Conservation (phyloP, 2,888 invertebrate genomes). For the Xestoiulus laeticollis region DNA sequence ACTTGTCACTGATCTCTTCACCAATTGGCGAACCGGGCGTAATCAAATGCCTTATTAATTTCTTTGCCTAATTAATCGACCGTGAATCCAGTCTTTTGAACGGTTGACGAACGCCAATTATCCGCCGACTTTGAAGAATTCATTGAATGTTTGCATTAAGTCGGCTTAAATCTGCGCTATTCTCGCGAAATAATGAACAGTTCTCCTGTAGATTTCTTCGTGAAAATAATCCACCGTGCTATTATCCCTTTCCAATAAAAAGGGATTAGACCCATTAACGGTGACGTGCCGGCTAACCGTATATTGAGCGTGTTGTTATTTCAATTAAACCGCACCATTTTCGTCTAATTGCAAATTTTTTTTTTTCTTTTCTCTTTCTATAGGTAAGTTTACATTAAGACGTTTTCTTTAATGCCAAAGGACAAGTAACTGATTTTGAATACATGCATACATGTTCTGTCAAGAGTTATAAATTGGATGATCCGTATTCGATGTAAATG, state of each 20-base stretch:
- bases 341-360: background rate
- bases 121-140: constrained; percentile 17
- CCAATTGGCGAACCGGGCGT: background rate
- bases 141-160: constrained; percentile 39
- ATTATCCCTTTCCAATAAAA: constrained; percentile 34
- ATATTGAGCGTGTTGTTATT: constrained; percentile 27
- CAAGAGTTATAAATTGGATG: no score
- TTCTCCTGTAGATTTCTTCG: background rate
- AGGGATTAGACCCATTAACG: constrained; percentile 39
- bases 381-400: constrained; percentile 30
- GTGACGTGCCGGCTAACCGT: constrained; percentile 6
- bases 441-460: background rate
- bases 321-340: background rate
- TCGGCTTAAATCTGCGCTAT: background rate
- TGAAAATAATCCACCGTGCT: background rate
- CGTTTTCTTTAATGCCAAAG: background rate
- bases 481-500: no score
- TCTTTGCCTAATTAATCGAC: background rate
- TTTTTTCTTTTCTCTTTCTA: background rate
- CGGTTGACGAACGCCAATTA: constrained; percentile 41
- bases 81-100: background rate
- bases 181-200: constrained; percentile 8
- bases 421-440: background rate
- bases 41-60: constrained; percentile 30
- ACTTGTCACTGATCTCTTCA: background rate